Evolutionary conservation across 2,797 vertebrate genomes (phyloP), one percentile per base, ranked within the genome.

Genomic region (Eremophila alpestris): DNA sequence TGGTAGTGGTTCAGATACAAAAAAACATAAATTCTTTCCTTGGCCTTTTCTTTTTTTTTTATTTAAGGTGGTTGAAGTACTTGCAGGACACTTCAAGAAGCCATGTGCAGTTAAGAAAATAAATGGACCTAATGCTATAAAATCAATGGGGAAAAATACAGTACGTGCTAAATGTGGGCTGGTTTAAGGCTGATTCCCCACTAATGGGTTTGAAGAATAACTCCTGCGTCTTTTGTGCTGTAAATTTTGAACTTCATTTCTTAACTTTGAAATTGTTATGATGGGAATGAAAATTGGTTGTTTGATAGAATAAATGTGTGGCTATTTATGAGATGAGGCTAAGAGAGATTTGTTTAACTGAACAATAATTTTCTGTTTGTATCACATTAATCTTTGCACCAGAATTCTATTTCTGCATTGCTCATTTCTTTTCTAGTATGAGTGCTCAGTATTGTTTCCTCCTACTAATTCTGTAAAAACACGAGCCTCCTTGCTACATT

Each of bases 321-420:
- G 32, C 52, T 94, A 24, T 77, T 93, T 75, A 62, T 89, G 71
- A 83, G 68, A 71, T 54, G 45, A 54, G 21, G 54, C 71, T 80
- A 74, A 80, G 45, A 85, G 11, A 89, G 16, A 83, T 93, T 88
- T 92, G 51, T 73, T 93, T 92, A 78, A 87, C 23, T 76, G 87
- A 95, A 78, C 55, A 87, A 56, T 85, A 68, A 67, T 94, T 34
- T 92, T 96, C 87, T 85, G 83, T 91, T 93, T 96, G 41, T 34
- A 79, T 22, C 1, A 2, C 55, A 52, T 87, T 93, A 88, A 67
- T 94, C 48, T 95, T 93, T 87, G 60, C 22, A 86, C 41, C 15
- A 49, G 48, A 73, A 73, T 26, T 78, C 68, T 58, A 21, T 67
- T 91, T 87, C 71, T 84, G 56, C 59, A 40, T 64, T 65, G 12